Base-by-base conservation (phyloP, 2,113 vertebrate genomes). In the Alouatta palliata region DNA sequence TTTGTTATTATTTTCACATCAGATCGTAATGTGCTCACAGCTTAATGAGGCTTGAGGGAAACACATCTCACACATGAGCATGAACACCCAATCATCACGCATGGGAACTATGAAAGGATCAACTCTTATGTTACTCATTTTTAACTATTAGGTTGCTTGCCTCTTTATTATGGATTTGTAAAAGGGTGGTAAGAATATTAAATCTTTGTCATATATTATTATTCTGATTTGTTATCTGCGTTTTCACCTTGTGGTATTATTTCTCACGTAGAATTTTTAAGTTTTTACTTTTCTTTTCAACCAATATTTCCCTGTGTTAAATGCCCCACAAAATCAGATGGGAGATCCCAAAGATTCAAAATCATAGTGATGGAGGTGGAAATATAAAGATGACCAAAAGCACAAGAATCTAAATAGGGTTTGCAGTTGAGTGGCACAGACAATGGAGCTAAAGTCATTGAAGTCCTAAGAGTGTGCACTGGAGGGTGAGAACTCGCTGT, bases 401-500 rank as follows among this genome's bases (percentile, higher is more conserved):
- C 12, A 8, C n/a, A 61, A 68, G n/a, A 12, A 19, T 52, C 32
- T n/a, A 37, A 20, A 37, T 40, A 23, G 13, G 87, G 54, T 7
- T 47, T 17, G 17, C 71, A 76, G 64, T 32, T 20, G 43, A 80
- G 13, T 8, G 40, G 73, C 14, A 23, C 47, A 35, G 64, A 45
- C 13, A 21, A 8, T 2, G 70, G n/a, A 5, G 7, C 30, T 25
- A 4, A 45, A 35, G 8, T 45, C 45, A 71, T 47, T 13, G 1
- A 20, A 30, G 82, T 37, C 54, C 54, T 10, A 3, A 32, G 37
- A 30, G 20, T 45, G 30, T 0, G 0, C 8, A 3, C 27, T 43
- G 35, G 13, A 8, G 43, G 35, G 17, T 37, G 11, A 54, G 68
- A 79, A 37, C 21, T 11, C 27, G 4, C 37, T 16, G 4, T 5